Evolutionary conservation across 2,888 invertebrate species (phyloP).

Genomic region (Parascotia fuliginaria): DNA sequence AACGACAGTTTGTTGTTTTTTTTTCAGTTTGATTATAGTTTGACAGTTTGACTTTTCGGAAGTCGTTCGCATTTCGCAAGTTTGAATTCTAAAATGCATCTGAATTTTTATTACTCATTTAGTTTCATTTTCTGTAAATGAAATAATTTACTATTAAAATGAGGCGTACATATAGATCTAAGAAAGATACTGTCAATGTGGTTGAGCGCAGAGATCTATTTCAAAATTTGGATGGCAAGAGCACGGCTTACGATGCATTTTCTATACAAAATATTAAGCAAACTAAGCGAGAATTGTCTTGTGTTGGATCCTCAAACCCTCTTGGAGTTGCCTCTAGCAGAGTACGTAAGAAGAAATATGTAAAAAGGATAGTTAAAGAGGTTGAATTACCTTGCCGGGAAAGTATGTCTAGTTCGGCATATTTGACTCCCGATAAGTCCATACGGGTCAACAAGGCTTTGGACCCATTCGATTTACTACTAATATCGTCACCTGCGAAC

Average conservation of each 20-base stretch:
- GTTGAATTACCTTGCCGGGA: constrained; percentile 47
- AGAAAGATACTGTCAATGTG: constrained; percentile 63
- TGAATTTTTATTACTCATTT: background rate
- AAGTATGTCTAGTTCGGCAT: constrained; percentile 54
- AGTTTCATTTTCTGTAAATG: background rate
- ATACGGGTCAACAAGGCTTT: constrained; percentile 70
- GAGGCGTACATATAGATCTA: constrained; percentile 73
- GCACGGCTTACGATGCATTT: constrained; percentile 74
- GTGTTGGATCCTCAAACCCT: constrained; percentile 56
- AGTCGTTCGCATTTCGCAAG: constrained; percentile 2
- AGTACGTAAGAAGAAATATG: constrained; percentile 75
- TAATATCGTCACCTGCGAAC: constrained; percentile 58
- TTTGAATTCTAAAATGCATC: background rate
- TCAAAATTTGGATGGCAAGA: constrained; percentile 64
- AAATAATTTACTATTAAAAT: constrained; percentile 41
- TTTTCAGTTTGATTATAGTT: background rate
- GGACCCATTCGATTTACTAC: constrained; percentile 74
- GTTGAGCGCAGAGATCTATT: constrained; percentile 68
- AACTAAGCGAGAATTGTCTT: constrained; percentile 73
- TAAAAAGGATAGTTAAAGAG: constrained; percentile 70
- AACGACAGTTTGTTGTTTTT: background rate
- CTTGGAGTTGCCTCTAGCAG: constrained; percentile 56
- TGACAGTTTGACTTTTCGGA: constrained; percentile 1
- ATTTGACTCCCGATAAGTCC: constrained; percentile 77
- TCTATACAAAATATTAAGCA: constrained; percentile 79